A percentile compares a stretch with the other conserved stretches of the same genome.
Evolutionary conservation across 2,888 invertebrate genomes (phyloP).

Genomic region (Camponotus fellah): DNA sequence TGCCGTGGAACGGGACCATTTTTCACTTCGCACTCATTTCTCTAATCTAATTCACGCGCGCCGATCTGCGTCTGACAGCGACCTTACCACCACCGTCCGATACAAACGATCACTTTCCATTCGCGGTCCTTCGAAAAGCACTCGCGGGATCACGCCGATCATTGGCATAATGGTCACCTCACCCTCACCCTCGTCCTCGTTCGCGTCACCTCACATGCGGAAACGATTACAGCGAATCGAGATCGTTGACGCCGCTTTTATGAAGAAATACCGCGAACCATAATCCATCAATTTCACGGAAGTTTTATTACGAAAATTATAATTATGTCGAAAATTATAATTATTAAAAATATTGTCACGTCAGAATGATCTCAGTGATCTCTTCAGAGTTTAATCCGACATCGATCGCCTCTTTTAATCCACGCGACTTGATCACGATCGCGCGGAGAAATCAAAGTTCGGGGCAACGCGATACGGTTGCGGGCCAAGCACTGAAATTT

Average conservation of each 20-base stretch:
- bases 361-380: neutral
- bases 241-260: neutral
- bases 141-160: constrained; percentile 24
- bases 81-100: constrained; percentile 30
- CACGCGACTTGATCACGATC: constrained; percentile 11
- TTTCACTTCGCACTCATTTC: constrained; percentile 61
- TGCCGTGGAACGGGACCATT: constrained; percentile 78
- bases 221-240: constrained; percentile 2
- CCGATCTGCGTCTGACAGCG: constrained; percentile 25
- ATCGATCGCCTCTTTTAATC: neutral
- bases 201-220: neutral
- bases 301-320: neutral
- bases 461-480: constrained; percentile 65
- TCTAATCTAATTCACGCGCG: constrained; percentile 45
- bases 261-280: neutral
- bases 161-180: constrained; percentile 39
- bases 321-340: neutral
- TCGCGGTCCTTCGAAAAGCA: constrained; percentile 34
- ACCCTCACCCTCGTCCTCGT: no score
- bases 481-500: constrained; percentile 61
- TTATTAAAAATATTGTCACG: neutral
- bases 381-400: neutral
- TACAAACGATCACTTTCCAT: constrained; percentile 34
- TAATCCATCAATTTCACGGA: constrained; percentile 1
- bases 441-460: constrained; percentile 17